Conservation (phyloP, 2,113 vertebrate species). For the Zosterops pallidus region DNA sequence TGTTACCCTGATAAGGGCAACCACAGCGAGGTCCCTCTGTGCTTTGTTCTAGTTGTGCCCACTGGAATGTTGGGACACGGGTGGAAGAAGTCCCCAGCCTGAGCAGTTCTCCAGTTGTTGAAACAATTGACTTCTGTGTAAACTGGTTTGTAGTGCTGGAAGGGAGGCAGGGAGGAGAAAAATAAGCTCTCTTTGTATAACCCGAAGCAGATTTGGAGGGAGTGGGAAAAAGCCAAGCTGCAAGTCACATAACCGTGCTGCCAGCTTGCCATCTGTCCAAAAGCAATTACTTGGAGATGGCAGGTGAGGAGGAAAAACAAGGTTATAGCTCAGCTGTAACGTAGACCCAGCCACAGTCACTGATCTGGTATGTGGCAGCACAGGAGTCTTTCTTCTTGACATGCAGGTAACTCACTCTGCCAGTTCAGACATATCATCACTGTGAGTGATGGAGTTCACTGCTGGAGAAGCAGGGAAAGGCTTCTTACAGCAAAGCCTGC, state of each 20-base stretch:
- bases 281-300: slow-evolving; percentile 62
- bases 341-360: neutral
- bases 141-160: neutral
- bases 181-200: neutral
- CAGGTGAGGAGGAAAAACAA: neutral
- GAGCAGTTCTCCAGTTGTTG: neutral
- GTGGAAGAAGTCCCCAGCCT: neutral
- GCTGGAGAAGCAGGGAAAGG: neutral
- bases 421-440: neutral
- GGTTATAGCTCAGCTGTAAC: slow-evolving; percentile 15
- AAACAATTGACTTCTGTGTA: neutral
- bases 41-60: neutral
- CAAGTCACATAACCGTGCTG: neutral
- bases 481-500: neutral
- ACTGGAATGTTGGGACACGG: fast-evolving
- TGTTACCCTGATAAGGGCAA: neutral
- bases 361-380: neutral
- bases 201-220: neutral
- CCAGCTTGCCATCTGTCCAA: slow-evolving; percentile 56
- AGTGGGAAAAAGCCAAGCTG: neutral
- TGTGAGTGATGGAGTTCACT: neutral
- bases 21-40: fast-evolving
- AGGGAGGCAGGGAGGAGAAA: neutral
- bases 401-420: slow-evolving; percentile 32
- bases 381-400: slow-evolving; percentile 50